Percentiles rank a stretch among this genome's conserved stretches.
Conservation (phyloP, 2,113 vertebrate genomes). For the Macrotus californicus region DNA sequence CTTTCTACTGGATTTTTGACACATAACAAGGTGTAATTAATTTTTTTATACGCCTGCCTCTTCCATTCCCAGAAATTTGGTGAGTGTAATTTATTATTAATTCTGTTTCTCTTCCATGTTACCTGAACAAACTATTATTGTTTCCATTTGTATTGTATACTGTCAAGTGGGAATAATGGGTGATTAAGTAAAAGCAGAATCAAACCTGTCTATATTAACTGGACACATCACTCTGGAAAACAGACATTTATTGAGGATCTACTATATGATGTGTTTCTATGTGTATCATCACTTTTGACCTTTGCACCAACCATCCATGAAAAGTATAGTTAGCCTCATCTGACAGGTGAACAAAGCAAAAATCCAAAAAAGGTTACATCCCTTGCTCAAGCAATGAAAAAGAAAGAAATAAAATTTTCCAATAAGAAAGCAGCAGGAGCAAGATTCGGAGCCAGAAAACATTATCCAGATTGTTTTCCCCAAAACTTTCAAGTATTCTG, state of each 20-base stretch:
- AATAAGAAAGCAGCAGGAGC: background rate
- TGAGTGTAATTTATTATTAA: slow-evolving; percentile 65
- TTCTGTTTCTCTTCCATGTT: slow-evolving; percentile 47
- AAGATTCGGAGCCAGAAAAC: slow-evolving; percentile 22
- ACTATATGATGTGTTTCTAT: accelerated
- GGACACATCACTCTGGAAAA: background rate
- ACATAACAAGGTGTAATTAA: slow-evolving; percentile 76
- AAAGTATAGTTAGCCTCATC: background rate
- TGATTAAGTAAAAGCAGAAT: slow-evolving; percentile 8
- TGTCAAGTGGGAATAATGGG: slow-evolving; percentile 47
- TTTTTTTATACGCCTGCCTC: slow-evolving; percentile 71
- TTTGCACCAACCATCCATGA: background rate
- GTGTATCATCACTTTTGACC: background rate
- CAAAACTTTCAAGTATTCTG: background rate
- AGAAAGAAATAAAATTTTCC: background rate
- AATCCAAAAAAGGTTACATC: background rate
- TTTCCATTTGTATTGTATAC: slow-evolving; percentile 51
- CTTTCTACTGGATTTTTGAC: slow-evolving; percentile 65
- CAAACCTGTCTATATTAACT: background rate
- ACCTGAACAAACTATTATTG: slow-evolving; percentile 61
- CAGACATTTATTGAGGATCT: background rate
- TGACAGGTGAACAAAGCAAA: slow-evolving; percentile 17
- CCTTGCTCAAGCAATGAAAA: slow-evolving; percentile 11
- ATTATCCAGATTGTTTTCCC: background rate
- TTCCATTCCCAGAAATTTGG: slow-evolving; percentile 65